Base-by-base conservation (phyloP, 64 coral and sea anemone species). In the Porites australiensis region DNA sequence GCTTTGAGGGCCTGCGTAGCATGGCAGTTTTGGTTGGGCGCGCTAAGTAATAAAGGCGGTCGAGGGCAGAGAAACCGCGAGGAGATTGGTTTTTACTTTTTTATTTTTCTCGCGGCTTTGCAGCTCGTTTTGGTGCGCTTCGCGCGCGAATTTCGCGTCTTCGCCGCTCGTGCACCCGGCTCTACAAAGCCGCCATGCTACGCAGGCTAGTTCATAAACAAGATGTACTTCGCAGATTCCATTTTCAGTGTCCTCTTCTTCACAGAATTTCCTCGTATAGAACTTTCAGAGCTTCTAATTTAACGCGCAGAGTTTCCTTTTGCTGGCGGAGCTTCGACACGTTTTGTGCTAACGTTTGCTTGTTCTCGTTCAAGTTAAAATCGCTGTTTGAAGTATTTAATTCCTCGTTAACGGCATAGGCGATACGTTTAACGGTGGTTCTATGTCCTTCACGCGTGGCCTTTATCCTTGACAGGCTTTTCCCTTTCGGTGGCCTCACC, bases 321-420 rank as follows among this genome's bases (percentile, higher is more conserved):
- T 74, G 71, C 44, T 74, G 71, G 71, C 44, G 14, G 48, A 74
- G 44, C 71, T 46, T 74, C 44, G 44, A 46, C 71, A 74, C 71
- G 44, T 13, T 44, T 45, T 48, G 43, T 2, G 71, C 43, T 44
- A 13, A 2, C 13, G 9, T 46, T 37, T 47, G 46, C 43, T 74
- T 4, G 13, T 46, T 21, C 37, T 48, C 46, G 6, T 13, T 44
- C 3, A 48, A 8, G 13, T 11, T 12, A 14, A 14, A 13, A 37
- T 37, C 27, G 27, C 27, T 37, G 27, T 37, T 37, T 4, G 71
- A 74, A 44, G 13, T 44, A 74, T 74, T 44, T 21, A 74, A 48
- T 74, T 74, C 2, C 44, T 74, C 71, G 13, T 12, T 4, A 15
- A 64, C 61, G 12, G 61, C 12, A 47, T 47, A 47, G 15, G 37